Base-by-base conservation (phyloP, 2,888 invertebrate genomes). In the Lysandra coridon region DNA sequence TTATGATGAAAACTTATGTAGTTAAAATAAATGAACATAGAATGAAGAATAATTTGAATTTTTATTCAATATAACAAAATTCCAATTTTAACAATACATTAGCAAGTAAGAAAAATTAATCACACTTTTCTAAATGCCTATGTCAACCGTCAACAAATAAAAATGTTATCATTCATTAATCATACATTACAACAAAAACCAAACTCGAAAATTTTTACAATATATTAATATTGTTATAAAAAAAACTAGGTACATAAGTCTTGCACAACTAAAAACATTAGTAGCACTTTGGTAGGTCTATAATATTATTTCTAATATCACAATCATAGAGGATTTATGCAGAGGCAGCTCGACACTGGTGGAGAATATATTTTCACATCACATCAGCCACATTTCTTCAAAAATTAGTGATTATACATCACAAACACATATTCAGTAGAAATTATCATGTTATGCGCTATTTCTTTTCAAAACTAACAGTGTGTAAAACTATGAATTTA, bases 261-360 rank as follows among this genome's bases (percentile, higher is more conserved):
- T 76, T 75, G 69, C 49, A 53, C 76, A 79, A 76, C 77, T 77
- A 62, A 78, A 33, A 74, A 64, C 79, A 37, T 79, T 80, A 78
- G 75, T 30, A 62, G 14, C 60, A 53, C 78, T 78, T 74, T 79
- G 77, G 78, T 79, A 80, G 80, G 78, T 79, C 81, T 78, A 80
- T 81, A 83, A 76, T 76, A 76, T 76, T 84, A 87, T 88, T 84
- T 84, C 88, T 86, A 90, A 87, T 92, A 92, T 92, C 93, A 93
- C 93, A 93, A 85, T 86, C 85, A 82, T 85, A 87, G 81, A 87
- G 85, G 85, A 86, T 85, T 84, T 75, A 75, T 75, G 23, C 75
- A 75, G 75, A 75, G 40, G 49, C 75, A 37, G 75, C 75, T 23
- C 49, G 12, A 75, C 23, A 57, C 17, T 57, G 14, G 4, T 57